Percentiles rank a stretch among this genome's conserved stretches.
Conservation (phyloP, 2,797 vertebrate genomes). For the Chloroceryle amazona region DNA sequence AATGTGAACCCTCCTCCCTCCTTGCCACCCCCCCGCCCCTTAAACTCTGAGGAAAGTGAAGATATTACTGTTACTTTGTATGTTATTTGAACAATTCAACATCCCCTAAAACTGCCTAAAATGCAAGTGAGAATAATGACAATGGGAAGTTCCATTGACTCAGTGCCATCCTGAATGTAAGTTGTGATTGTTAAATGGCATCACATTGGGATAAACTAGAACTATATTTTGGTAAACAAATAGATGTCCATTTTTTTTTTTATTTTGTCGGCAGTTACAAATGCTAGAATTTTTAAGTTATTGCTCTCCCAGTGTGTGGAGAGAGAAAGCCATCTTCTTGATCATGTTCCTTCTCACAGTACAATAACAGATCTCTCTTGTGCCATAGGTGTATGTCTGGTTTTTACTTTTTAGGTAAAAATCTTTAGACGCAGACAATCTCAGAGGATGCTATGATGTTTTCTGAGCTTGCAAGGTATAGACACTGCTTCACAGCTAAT, state of each 20-base stretch:
- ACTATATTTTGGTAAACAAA: not conserved
- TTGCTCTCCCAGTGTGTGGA: not conserved
- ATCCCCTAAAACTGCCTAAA: not conserved
- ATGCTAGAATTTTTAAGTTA: not conserved
- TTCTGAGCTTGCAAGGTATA: not conserved
- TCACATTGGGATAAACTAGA: not conserved
- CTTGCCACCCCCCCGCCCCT: accelerated
- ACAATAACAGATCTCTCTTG: not conserved
- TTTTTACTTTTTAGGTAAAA: not conserved
- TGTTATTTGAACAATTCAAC: not conserved
- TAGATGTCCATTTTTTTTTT: not conserved
- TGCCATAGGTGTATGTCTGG: not conserved
- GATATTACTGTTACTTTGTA: not conserved
- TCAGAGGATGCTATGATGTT: not conserved
- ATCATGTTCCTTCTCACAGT: not conserved
- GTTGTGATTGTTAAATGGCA: not conserved
- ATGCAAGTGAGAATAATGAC: slow-evolving; percentile 43
- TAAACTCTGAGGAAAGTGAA: not conserved
- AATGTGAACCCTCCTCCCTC: too few relatives aligned
- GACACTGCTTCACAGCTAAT: not conserved
- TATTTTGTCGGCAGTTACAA: slow-evolving; percentile 35
- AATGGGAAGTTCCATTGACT: not conserved
- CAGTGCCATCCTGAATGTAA: accelerated
- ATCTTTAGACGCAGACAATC: not conserved
- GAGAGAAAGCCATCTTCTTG: slow-evolving; percentile 8